phyloP scores from a whole-genome alignment of 2,113 vertebrate species.

The Stegastes partitus region DNA sequence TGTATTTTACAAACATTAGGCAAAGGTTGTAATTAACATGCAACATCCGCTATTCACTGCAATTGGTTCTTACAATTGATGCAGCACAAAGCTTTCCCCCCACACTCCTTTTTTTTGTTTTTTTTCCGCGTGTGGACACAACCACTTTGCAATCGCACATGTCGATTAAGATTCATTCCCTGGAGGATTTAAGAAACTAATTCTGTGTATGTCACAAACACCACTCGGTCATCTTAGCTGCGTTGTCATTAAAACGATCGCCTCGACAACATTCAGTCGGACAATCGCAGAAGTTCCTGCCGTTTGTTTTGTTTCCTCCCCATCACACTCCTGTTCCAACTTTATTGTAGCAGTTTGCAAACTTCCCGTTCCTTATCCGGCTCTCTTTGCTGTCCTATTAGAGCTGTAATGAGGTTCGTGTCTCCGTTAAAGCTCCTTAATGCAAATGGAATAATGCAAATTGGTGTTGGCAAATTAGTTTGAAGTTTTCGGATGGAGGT shows the following conservation, averaged over 20 bases:
- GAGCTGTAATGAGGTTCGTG: conserved; percentile 15
- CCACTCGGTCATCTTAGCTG: too few relatives aligned
- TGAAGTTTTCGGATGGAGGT: not conserved
- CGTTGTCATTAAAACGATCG: too few relatives aligned
- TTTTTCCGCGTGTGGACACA: conserved; percentile 72
- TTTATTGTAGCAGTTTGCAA: conserved; percentile 1
- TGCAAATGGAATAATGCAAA: conserved; percentile 35
- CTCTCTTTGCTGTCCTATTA: not conserved
- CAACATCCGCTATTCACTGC: conserved; percentile 49
- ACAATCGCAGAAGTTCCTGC: not conserved
- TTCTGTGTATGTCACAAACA: too few relatives aligned
- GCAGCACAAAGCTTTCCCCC: conserved; percentile 33
- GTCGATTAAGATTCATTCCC: conserved; percentile 29
- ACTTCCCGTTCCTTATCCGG: not conserved
- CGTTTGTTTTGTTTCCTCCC: not conserved
- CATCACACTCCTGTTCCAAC: not conserved
- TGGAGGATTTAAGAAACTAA: conserved; percentile 33
- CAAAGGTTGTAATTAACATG: conserved; percentile 78
- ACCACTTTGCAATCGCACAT: conserved; percentile 59
- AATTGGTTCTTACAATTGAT: conserved; percentile 56
- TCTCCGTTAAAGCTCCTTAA: conserved; percentile 22
- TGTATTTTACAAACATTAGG: conserved; percentile 74
- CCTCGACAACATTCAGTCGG: too few relatives aligned
- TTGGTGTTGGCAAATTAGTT: conserved; percentile 19
- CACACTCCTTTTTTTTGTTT: conserved; percentile 48